phyloP scores from a whole-genome alignment of 2,888 invertebrate species.

The Orthonevra nobilis region DNA sequence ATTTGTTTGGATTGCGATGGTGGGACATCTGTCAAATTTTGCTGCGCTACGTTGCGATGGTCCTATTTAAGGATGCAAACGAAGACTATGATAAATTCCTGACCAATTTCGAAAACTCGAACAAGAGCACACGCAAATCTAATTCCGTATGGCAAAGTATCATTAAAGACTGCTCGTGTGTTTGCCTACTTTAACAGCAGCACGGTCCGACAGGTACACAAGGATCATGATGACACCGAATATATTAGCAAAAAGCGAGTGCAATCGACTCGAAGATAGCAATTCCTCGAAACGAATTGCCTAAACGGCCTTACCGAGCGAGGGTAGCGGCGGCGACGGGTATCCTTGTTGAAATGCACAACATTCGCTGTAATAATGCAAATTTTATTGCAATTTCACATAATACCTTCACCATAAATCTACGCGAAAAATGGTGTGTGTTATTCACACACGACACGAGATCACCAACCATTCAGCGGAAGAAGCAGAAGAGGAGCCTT shows the following conservation, averaged over 20 bases:
- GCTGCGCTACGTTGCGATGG: no score
- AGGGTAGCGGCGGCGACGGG: slow-evolving; percentile 24
- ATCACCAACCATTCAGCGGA: slow-evolving; percentile 21
- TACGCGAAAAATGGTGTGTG: slow-evolving; percentile 67
- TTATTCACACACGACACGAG: slow-evolving; percentile 68
- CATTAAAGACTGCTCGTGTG: no score
- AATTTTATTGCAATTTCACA: slow-evolving; percentile 70
- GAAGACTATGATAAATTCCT: no score
- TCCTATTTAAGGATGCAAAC: no score
- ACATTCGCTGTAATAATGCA: slow-evolving; percentile 68
- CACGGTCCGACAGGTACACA: slow-evolving; percentile 27
- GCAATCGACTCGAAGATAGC: slow-evolving; percentile 59
- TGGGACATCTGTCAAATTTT: slow-evolving; percentile 12
- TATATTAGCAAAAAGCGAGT: slow-evolving; percentile 59
- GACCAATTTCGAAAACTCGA: no score
- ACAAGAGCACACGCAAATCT: no score
- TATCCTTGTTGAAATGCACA: slow-evolving; percentile 65
- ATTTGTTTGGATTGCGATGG: slow-evolving; percentile 26
- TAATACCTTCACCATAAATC: slow-evolving; percentile 67
- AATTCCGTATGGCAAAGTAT: no score
- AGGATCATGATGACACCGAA: slow-evolving; percentile 62
- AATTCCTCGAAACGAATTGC: slow-evolving; percentile 23
- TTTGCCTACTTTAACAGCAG: no score
- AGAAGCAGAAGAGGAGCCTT: slow-evolving; percentile 25
- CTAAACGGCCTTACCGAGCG: slow-evolving; percentile 38